Conservation (phyloP, 2,113 vertebrate genomes). For the Phasianus colchicus region DNA sequence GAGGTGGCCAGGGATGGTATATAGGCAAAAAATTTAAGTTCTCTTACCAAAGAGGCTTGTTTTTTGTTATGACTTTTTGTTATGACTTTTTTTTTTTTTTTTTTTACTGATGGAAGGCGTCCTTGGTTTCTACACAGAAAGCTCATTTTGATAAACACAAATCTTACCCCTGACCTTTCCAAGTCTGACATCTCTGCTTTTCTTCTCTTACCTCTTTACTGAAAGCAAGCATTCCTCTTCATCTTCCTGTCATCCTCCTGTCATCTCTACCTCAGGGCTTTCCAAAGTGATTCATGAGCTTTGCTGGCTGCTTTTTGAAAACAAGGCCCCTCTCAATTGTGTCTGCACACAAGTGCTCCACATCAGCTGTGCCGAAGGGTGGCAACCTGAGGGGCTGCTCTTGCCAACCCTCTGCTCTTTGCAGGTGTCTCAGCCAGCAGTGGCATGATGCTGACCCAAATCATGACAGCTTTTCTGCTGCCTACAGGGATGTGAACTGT, state of each 20-base stretch:
- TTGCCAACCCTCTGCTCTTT: neutral
- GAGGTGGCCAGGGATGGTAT: rapidly evolving
- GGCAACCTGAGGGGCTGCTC: neutral
- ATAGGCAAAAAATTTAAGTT: neutral
- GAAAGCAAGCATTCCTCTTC: conserved; percentile 7
- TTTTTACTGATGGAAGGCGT: neutral
- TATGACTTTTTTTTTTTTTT: neutral
- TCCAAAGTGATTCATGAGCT: neutral
- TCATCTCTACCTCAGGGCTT: conserved; percentile 19
- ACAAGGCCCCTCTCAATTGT: neutral
- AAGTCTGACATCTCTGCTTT: neutral
- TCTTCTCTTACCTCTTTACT: conserved; percentile 24
- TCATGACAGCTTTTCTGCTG: neutral
- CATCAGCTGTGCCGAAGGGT: neutral
- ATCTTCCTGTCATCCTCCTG: conserved; percentile 42
- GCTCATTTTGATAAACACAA: conserved; percentile 8
- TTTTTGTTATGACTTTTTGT: neutral
- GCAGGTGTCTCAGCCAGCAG: neutral
- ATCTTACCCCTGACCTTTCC: conserved; percentile 38
- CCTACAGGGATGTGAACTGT: neutral
- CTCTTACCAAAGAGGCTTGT: neutral
- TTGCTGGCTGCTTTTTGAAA: neutral
- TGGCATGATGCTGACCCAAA: neutral
- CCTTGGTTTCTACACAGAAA: neutral
- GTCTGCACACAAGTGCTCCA: neutral